Evolutionary conservation across 2,797 vertebrate species (phyloP), one percentile per base, ranked within the genome.

Genomic region (Pristis pectinata): DNA sequence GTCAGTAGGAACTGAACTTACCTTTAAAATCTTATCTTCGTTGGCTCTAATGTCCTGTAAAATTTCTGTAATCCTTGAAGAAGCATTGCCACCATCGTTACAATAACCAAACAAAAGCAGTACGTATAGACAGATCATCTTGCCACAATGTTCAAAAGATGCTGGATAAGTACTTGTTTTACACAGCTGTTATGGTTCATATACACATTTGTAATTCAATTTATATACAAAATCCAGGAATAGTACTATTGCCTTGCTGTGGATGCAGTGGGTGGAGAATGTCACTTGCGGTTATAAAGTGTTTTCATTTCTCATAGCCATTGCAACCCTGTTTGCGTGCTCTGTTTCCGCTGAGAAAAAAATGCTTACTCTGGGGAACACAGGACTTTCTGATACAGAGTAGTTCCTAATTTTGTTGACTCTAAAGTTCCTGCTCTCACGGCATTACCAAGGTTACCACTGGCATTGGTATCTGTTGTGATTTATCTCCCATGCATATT

Each of bases 321-420:
- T 67, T 64, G 34, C 59, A 67, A 91, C 87, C 87, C 7, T 91
- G 87, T 91, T 91, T 91, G 59, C 27, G 53, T 13, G 37, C 56
- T 34, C 87, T 91, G n/a, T 67, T 91, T 91, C 87, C 87, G 61
- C 87, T 91, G 37, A 72, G 70, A 67, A 37, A 19, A 67, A 67
- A 91, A 91, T 64, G 87, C 87, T 91, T 91, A 91, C 59, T 41
- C 87, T 91, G 59, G 87, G 64, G 87, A 91, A 91, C 17, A 37
- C 7, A 41, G 87, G 59, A 67, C n/a, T 91, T 67, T 91, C 87
- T 91, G 87, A 37, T 37, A 41, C 59, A 67, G 59, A 91, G 87
- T 61, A 91, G 87, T 91, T 91, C 87, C 87, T 91, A 91, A 91
- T 91, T 91, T 67, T 91, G 87, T 91, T 91, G 87, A 91, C 87